These are phyloP conservation scores for Periphyllus acericola DNA, from an alignment of 2,888 invertebrate species.

Conservation along the genomic window DNA sequence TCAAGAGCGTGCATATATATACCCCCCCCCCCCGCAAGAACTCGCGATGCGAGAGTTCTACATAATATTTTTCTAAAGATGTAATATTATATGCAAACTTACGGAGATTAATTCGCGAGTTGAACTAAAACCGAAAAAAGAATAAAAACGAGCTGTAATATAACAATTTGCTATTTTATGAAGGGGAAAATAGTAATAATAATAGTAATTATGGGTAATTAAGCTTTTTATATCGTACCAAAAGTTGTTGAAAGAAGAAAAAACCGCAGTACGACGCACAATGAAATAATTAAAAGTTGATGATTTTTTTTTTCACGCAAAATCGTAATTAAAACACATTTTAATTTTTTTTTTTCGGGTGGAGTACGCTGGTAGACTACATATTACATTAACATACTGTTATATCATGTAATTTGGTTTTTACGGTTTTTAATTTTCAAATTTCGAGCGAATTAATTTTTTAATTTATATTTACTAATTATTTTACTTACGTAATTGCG, in stretches of 20 bases:
- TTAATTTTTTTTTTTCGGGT: background rate
- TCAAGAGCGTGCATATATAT: too few species aligned
- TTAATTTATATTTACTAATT: background rate
- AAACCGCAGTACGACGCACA: background rate
- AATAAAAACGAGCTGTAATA: background rate
- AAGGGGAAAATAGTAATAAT: background rate
- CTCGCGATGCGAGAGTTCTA: too few species aligned
- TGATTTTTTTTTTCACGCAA: background rate
- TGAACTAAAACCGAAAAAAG: too few species aligned
- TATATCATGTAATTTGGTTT: background rate
- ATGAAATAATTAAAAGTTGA: slow-evolving; percentile 21
- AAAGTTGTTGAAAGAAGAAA: background rate
- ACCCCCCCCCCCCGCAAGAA: too few species aligned
- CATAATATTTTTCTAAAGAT: too few species aligned
- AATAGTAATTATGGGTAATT: slow-evolving; percentile 7
- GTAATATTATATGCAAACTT: too few species aligned
- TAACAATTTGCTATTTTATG: background rate
- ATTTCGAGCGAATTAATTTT: background rate
- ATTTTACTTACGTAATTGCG: too few species aligned
- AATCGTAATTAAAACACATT: background rate
- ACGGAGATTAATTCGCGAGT: too few species aligned
- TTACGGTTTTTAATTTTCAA: background rate
- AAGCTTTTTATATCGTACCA: background rate
- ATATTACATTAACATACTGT: background rate
- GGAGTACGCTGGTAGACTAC: background rate